These are phyloP conservation scores for Cheilosia vulpina DNA, from an alignment of 2,888 invertebrate genomes.

Conservation along the genomic window DNA sequence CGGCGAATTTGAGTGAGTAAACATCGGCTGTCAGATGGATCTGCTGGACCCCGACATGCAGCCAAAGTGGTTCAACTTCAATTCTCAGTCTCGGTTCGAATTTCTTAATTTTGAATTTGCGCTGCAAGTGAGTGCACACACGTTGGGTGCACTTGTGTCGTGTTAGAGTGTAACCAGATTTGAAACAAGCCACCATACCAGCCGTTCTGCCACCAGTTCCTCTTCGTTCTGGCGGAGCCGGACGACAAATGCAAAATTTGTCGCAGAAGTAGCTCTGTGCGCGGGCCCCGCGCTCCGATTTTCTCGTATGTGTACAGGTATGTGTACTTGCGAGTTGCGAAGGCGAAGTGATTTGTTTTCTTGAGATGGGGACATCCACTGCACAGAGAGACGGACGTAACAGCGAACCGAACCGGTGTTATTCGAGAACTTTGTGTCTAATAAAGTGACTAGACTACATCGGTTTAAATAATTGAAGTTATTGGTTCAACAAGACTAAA, in stretches of 20 bases:
- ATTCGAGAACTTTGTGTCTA: constrained; percentile 61
- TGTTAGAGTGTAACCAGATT: constrained; percentile 61
- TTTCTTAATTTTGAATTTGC: constrained; percentile 61
- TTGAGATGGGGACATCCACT: constrained; percentile 6
- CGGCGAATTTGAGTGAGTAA: neutral
- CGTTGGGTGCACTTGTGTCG: constrained; percentile 52
- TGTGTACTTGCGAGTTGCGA: neutral
- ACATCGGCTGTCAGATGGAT: constrained; percentile 47
- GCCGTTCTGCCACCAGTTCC: constrained; percentile 46
- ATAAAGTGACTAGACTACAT: constrained; percentile 67
- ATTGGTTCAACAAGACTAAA: constrained; percentile 67
- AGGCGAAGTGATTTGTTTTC: constrained; percentile 53
- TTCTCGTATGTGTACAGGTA: neutral
- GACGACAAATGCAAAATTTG: constrained; percentile 57
- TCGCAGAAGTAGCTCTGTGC: constrained; percentile 36
- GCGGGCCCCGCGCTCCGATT: constrained; percentile 6
- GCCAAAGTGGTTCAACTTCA: constrained; percentile 27
- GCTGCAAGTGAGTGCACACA: constrained; percentile 27
- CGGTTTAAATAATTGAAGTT: constrained; percentile 70
- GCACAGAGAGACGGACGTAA: neutral
- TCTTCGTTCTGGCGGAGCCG: constrained; percentile 17
- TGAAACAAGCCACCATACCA: constrained; percentile 51
- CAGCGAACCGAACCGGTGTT: constrained; percentile 28
- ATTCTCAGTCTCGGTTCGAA: constrained; percentile 48
- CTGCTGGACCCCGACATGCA: constrained; percentile 19